Evolutionary conservation across 1,140 invertebrate species (phyloP), one percentile per base, ranked within the genome.

Genomic region (Pogonomyrmex barbatus): DNA sequence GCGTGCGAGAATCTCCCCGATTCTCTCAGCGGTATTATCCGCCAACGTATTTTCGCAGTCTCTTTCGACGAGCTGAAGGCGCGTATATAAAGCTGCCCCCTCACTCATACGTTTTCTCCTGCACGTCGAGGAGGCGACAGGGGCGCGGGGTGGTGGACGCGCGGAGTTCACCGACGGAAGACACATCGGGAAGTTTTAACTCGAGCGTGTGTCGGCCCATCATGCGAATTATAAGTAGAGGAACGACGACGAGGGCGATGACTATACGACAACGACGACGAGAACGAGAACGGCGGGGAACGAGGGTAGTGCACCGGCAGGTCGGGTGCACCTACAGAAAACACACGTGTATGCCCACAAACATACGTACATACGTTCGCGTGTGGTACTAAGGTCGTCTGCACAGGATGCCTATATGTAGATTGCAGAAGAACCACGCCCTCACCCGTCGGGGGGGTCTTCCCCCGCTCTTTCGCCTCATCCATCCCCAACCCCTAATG

Each of bases 381-480:
- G 87, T 90, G 68, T 83, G 79, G 85, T 90, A 91, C 78, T 87
- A 90, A 89, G 90, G 87, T 91, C 90, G 90, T 90, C 89, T 90
- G 87, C 87, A 90, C 90, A 88, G 68, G 87, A 91, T 91, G 90
- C 89, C 88, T 92, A 90, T 92, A 93, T 93, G 93, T 91, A 94
- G 92, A 93, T 94, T 91, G 93, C 91, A 92, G 91, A 90, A 91
- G 93, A 94, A 94, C 94, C 93, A 94, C 93, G 93, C 93, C 93
- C 94, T 94, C 93, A 90, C 90, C 85, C 81, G 89, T 60, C 76
- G 62, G 39, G 60, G 75, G 67, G 65, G 47, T 62, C 75, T 89
- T 50, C 42, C 67, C 52, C 86, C 86, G 54, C 79, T 70, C 73
- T 88, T 89, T 89, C 88, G 85, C 90, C 90, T 88, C 90, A 91